Evolutionary conservation across 2,888 invertebrate genomes (phyloP).

Genomic region (Idaea dimidiata): DNA sequence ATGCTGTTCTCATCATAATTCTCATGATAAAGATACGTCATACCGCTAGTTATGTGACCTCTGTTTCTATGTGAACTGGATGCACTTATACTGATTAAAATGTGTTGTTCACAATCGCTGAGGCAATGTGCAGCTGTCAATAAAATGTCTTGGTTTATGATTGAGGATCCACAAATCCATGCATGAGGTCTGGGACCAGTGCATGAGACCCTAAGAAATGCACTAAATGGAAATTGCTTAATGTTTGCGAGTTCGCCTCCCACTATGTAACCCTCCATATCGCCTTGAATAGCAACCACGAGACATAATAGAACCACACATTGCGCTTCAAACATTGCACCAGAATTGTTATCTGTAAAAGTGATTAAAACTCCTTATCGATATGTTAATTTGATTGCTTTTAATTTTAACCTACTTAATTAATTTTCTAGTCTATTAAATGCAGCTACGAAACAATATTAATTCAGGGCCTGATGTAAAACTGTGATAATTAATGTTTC

Average conservation of each 20-base stretch:
- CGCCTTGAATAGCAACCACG: slow-evolving; percentile 7
- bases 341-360: no score
- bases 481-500: no score
- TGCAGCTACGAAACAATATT: no score
- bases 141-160: slow-evolving; percentile 16
- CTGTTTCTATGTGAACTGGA: no score
- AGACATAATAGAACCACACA: slow-evolving; percentile 9
- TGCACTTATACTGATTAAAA: not conserved
- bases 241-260: not conserved
- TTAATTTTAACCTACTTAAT: no score
- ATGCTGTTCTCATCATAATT: not conserved
- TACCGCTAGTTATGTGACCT: no score
- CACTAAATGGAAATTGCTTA: not conserved
- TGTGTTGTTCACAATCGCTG: slow-evolving; percentile 1
- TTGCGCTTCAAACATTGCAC: not conserved
- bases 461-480: no score
- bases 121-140: slow-evolving; percentile 23
- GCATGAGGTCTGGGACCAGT: not conserved
- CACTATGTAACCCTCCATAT: slow-evolving; percentile 19
- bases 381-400: no score
- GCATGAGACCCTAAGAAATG: not conserved
- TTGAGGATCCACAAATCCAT: slow-evolving; percentile 21
- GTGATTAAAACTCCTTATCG: no score
- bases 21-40: no score
- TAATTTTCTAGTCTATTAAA: no score